These are phyloP conservation scores for Progne subis DNA, from an alignment of 2,113 vertebrate species.

Conservation along the genomic window DNA sequence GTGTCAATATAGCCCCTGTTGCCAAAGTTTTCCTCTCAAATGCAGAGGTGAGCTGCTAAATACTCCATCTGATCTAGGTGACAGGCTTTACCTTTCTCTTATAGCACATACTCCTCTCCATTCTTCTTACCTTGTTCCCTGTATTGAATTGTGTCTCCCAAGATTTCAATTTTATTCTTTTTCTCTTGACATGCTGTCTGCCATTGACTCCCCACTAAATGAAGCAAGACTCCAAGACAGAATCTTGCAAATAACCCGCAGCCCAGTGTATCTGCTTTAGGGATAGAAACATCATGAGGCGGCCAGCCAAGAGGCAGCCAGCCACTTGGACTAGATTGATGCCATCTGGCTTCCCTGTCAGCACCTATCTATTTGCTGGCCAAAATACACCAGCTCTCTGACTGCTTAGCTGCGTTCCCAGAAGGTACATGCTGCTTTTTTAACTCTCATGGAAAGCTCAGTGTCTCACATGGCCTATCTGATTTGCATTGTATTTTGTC, in stretches of 20 bases:
- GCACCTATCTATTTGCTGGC: not conserved
- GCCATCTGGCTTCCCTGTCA: slow-evolving; percentile 6
- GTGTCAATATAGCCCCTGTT: not conserved
- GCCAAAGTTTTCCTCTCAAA: not conserved
- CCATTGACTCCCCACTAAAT: not conserved
- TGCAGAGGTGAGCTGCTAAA: not conserved
- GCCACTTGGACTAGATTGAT: not conserved
- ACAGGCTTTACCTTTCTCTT: not conserved
- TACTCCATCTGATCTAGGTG: not conserved
- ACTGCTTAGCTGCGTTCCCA: not conserved
- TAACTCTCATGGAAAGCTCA: not conserved
- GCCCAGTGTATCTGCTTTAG: not conserved
- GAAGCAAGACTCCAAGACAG: not conserved
- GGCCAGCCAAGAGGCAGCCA: not conserved
- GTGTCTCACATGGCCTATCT: not conserved
- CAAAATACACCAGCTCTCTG: not conserved
- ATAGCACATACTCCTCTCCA: not conserved
- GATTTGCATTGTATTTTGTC: not conserved
- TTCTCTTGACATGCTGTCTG: rapidly evolving
- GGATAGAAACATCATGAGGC: not conserved
- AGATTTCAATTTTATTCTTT: not conserved
- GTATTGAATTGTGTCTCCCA: not conserved
- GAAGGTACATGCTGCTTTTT: not conserved
- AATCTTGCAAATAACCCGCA: not conserved
- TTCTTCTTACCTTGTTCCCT: not conserved